Conservation (phyloP, 2,888 invertebrate species). For the Ophonus ardosiacus region DNA sequence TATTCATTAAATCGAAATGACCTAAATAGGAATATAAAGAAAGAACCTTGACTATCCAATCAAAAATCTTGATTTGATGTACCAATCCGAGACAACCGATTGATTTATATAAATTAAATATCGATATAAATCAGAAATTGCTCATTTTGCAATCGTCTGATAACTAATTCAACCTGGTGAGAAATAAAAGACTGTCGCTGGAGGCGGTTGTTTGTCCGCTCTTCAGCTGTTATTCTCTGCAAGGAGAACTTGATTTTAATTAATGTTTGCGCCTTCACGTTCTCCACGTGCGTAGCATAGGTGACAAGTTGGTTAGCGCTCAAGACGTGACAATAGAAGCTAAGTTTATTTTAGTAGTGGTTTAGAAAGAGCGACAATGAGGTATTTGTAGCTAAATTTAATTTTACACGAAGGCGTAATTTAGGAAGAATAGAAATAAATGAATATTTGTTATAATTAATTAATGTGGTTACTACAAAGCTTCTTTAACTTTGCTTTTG, state of each 20-base stretch:
- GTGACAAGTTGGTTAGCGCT: conserved; percentile 27
- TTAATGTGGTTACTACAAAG: too few species aligned
- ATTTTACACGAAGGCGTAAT: not conserved
- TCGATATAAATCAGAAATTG: conserved; percentile 53
- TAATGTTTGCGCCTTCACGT: conserved; percentile 34
- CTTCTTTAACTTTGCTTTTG: too few species aligned
- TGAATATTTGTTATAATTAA: too few species aligned
- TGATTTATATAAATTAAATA: conserved; percentile 56
- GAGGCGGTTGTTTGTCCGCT: not conserved
- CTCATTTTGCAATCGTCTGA: conserved; percentile 27
- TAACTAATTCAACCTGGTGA: conserved; percentile 4
- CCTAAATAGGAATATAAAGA: conserved; percentile 29
- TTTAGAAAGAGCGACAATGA: not conserved
- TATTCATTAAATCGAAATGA: conserved; percentile 50
- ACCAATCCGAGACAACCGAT: conserved; percentile 31
- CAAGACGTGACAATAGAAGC: not conserved
- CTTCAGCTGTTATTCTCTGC: conserved; percentile 1
- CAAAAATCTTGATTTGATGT: conserved; percentile 40
- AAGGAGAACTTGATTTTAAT: conserved; percentile 37
- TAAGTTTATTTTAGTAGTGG: not conserved
- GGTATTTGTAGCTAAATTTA: not conserved
- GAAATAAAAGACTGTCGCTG: conserved; percentile 25
- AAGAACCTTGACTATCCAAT: conserved; percentile 45
- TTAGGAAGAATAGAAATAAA: too few species aligned
- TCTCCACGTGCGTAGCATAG: conserved; percentile 28